Conservation (phyloP, 2,113 vertebrate species). For the Pithys albifrons region DNA sequence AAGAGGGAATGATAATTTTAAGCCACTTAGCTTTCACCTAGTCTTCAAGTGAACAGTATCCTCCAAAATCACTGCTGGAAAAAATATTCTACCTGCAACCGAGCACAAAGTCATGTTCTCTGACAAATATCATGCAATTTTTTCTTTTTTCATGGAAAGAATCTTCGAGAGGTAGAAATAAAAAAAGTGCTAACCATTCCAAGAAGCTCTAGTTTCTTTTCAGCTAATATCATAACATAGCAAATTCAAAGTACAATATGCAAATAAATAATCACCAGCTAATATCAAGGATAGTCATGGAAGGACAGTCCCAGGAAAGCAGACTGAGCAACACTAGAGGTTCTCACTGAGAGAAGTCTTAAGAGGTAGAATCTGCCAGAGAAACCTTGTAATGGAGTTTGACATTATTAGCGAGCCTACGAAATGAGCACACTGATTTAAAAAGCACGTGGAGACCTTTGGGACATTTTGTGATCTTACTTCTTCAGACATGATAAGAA, state of each 20-base stretch:
- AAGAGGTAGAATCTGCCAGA: neutral
- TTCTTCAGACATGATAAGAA: neutral
- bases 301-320: neutral
- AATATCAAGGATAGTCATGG: neutral
- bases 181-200: neutral
- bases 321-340: neutral
- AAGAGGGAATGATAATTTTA: neutral
- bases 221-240: neutral
- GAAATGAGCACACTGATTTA: constrained; percentile 11
- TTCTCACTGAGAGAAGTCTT: neutral
- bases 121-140: neutral
- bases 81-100: neutral
- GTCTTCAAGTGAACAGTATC: neutral
- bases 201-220: neutral
- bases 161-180: neutral
- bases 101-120: neutral
- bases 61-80: neutral
- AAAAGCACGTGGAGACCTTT: constrained; percentile 9
- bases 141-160: neutral
- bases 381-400: neutral
- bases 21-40: neutral
- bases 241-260: neutral
- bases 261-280: neutral
- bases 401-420: neutral
- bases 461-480: constrained; percentile 41